These are phyloP conservation scores for Tubulanus polymorphus DNA, from an alignment of 2,888 invertebrate genomes.

Conservation along the genomic window DNA sequence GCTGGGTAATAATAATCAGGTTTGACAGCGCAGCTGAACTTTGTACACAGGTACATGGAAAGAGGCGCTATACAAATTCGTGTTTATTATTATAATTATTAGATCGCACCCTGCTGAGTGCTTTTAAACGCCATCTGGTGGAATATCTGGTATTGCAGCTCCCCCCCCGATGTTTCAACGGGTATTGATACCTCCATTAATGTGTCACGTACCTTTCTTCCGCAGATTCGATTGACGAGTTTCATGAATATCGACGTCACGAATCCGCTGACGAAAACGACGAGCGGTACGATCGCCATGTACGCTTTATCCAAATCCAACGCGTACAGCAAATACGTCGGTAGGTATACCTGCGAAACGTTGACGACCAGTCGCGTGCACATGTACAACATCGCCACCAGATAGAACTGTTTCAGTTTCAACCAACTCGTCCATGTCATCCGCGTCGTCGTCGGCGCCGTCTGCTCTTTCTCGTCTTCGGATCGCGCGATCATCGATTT, in stretches of 20 bases:
- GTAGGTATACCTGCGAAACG: conserved; percentile 78
- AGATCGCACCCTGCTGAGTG: too few relatives aligned
- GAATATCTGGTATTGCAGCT: too few relatives aligned
- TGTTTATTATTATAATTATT: too few relatives aligned
- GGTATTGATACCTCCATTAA: neutral
- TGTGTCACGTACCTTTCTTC: conserved; percentile 61
- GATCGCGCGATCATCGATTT: conserved; percentile 1
- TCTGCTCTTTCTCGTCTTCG: conserved; percentile 2
- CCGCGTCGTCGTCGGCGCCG: neutral
- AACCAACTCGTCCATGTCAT: conserved; percentile 59
- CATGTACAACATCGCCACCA: conserved; percentile 71
- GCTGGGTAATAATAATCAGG: too few relatives aligned
- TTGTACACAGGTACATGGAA: too few relatives aligned
- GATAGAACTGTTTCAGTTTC: conserved; percentile 57
- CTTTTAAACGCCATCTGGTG: too few relatives aligned
- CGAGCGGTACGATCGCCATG: conserved; percentile 74
- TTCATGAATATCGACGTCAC: conserved; percentile 70
- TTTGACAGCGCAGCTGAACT: too few relatives aligned
- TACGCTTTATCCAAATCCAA: conserved; percentile 68
- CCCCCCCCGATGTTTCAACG: too few relatives aligned
- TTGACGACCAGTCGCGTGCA: conserved; percentile 82
- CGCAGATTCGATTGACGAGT: conserved; percentile 63
- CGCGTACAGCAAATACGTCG: conserved; percentile 77
- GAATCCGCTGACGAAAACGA: conserved; percentile 78
- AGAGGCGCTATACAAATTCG: too few relatives aligned